These are phyloP conservation scores for Panagrolaimus sp. DNA, from an alignment of 1,140 invertebrate species.

Conservation along the genomic window DNA sequence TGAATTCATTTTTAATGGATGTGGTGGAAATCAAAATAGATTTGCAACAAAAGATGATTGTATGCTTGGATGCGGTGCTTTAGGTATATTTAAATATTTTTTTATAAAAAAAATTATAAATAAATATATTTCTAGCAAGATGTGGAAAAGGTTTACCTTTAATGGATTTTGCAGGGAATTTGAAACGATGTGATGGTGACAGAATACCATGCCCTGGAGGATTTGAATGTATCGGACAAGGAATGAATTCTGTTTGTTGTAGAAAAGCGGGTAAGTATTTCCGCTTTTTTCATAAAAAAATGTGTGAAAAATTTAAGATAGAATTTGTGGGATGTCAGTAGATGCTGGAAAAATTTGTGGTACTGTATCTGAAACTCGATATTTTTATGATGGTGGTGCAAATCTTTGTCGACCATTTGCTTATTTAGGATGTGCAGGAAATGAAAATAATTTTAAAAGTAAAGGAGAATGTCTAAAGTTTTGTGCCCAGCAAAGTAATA, in stretches of 20 bases:
- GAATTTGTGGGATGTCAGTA: constrained; percentile 32
- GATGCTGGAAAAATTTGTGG: constrained; percentile 31
- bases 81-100: constrained; percentile 27
- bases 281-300: not conserved
- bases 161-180: constrained; percentile 43
- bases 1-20: constrained; percentile 39
- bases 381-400: constrained; percentile 35
- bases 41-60: constrained; percentile 36
- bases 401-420: constrained; percentile 40
- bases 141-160: constrained; percentile 40
- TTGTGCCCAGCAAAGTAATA: constrained; percentile 30
- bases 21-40: constrained; percentile 42
- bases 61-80: constrained; percentile 32
- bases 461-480: constrained; percentile 41
- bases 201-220: constrained; percentile 34
- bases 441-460: constrained; percentile 39
- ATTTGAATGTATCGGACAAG: constrained; percentile 32
- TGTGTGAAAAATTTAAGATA: constrained; percentile 17
- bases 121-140: constrained; percentile 17
- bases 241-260: constrained; percentile 36
- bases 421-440: constrained; percentile 38
- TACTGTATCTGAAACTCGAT: constrained; percentile 24
- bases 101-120: not conserved
- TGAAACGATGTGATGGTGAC: constrained; percentile 39
- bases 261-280: constrained; percentile 29